Percentiles rank a stretch among this genome's conserved stretches.
Evolutionary conservation across 2,797 vertebrate species (phyloP).

Genomic region (Rhodeus uyekii): DNA sequence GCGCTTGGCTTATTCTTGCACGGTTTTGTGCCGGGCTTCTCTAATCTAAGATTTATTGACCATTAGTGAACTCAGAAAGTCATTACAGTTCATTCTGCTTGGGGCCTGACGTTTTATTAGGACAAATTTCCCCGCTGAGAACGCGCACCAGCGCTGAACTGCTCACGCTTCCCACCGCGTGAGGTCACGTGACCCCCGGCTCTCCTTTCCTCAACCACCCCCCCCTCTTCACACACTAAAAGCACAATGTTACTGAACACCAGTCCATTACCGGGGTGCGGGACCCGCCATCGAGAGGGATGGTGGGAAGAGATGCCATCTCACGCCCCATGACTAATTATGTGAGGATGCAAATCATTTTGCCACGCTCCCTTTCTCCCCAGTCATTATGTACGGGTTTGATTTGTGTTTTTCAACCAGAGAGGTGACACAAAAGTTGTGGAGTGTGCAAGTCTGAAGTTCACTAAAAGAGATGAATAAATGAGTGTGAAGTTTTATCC

Average conservation of each 20-base stretch:
- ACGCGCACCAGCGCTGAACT: conserved; percentile 64
- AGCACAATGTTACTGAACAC: conserved; percentile 62
- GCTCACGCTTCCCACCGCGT: conserved; percentile 57
- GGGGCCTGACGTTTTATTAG: conserved; percentile 86
- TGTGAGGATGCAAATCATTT: conserved; percentile 56
- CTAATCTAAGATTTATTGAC: conserved; percentile 85
- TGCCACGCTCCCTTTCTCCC: conserved; percentile 38
- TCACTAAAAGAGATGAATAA: conserved; percentile 33
- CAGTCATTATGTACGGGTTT: conserved; percentile 44
- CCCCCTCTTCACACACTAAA: conserved; percentile 45
- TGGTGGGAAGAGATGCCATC: conserved; percentile 44
- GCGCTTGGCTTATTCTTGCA: conserved; percentile 59
- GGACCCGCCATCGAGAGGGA: conserved; percentile 45
- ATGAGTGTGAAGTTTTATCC: background rate
- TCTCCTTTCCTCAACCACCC: conserved; percentile 60
- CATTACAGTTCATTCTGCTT: conserved; percentile 86
- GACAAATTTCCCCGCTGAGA: conserved; percentile 80
- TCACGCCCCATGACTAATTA: conserved; percentile 52
- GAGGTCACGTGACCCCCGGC: conserved; percentile 60
- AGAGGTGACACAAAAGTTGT: conserved; percentile 27
- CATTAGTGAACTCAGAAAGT: conserved; percentile 87
- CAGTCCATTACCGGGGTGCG: conserved; percentile 62
- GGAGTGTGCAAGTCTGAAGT: conserved; percentile 35
- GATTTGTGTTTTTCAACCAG: conserved; percentile 46
- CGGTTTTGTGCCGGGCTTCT: conserved; percentile 65